Evolutionary conservation across 37 sponge, comb jelly and placozoan species (phyloP).

Genomic region (Diacarnus erythraeanus): DNA sequence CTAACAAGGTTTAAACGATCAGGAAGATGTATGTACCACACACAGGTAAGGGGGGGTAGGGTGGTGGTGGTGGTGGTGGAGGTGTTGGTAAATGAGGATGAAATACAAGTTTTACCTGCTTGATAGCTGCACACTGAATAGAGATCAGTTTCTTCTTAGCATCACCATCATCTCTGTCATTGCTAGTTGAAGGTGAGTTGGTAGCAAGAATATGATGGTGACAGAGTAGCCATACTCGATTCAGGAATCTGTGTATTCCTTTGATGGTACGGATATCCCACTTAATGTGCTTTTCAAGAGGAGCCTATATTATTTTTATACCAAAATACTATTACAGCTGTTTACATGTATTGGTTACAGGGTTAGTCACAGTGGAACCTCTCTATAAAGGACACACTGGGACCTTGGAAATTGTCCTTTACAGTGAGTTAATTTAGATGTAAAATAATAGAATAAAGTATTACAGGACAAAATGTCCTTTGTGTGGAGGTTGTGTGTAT

Average conservation of each 20-base stretch:
- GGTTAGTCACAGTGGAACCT: too few species aligned
- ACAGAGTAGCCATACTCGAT: conserved; percentile 21
- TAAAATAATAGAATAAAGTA: not conserved
- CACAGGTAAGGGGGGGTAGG: too few species aligned
- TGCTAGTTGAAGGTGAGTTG: not conserved
- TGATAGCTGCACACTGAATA: conserved; percentile 41
- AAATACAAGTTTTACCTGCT: conserved; percentile 24
- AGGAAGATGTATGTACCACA: too few species aligned
- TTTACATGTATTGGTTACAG: too few species aligned
- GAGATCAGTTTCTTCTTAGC: not conserved
- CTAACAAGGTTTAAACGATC: too few species aligned
- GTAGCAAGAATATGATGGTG: conserved; percentile 31
- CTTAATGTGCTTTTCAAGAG: conserved; percentile 54
- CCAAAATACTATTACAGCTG: too few species aligned
- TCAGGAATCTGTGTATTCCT: conserved; percentile 42
- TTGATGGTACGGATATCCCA: conserved; percentile 70
- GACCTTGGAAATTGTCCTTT: too few species aligned
- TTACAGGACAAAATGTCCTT: too few species aligned
- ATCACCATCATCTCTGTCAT: not conserved
- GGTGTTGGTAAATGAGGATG: too few species aligned
- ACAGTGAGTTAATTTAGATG: too few species aligned
- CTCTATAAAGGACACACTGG: too few species aligned
- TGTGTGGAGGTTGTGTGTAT: too few species aligned
- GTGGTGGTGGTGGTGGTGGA: not conserved
- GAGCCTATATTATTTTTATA: conserved; percentile 24